Evolutionary conservation across 2,113 vertebrate species (phyloP).

Genomic region (Lanius collurio): DNA sequence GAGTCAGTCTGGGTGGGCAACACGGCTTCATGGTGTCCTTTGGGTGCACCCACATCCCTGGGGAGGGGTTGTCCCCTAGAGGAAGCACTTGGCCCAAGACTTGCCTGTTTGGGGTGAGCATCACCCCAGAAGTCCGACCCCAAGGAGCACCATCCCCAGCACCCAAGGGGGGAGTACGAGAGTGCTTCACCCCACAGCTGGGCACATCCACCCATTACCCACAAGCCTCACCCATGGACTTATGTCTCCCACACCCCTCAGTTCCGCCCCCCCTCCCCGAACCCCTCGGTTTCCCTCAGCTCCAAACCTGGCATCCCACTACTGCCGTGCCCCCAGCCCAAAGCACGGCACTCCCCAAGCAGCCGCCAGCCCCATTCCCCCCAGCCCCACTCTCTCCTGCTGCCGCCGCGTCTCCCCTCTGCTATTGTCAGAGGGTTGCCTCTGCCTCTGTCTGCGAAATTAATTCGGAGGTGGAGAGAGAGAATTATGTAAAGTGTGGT

Average conservation of each 20-base stretch:
- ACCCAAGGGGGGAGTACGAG: background rate
- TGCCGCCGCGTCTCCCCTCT: background rate
- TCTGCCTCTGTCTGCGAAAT: conserved; percentile 64
- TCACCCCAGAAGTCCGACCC: background rate
- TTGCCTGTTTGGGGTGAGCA: background rate
- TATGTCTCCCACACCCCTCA: background rate
- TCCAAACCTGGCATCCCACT: background rate
- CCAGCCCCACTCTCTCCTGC: background rate
- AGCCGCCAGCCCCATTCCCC: background rate
- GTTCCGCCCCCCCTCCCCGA: accelerated
- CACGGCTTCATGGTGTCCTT: background rate
- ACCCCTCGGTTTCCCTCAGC: accelerated
- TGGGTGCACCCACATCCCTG: background rate
- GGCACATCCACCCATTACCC: background rate
- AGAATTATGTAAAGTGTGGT: conserved; percentile 77
- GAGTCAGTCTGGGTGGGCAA: background rate
- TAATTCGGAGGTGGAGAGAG: conserved; percentile 74
- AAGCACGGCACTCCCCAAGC: background rate
- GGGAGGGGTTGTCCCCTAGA: background rate
- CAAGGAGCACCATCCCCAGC: background rate
- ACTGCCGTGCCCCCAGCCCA: accelerated
- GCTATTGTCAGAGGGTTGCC: conserved; percentile 62
- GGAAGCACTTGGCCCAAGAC: background rate
- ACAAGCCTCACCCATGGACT: background rate
- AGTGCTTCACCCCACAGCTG: background rate